phyloP scores from a whole-genome alignment of 2,888 invertebrate species.

The Syrphus vitripennis region DNA sequence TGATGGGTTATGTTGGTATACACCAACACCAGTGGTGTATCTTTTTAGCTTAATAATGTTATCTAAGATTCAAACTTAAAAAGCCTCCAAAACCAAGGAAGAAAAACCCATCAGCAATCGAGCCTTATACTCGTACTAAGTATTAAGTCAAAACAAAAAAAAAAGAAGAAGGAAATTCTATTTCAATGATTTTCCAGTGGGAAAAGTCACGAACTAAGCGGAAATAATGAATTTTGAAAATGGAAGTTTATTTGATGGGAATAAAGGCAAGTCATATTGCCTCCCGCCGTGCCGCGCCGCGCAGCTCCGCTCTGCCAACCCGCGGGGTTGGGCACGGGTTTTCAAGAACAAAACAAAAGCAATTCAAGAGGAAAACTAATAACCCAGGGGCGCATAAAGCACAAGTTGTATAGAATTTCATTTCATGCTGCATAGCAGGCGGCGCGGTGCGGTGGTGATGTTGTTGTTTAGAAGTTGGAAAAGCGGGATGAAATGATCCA shows the following conservation, averaged over 20 bases:
- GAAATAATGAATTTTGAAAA: slow-evolving; percentile 71
- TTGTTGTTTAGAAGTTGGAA: background rate
- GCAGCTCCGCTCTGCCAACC: background rate
- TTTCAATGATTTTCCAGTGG: slow-evolving; percentile 69
- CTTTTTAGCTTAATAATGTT: slow-evolving; percentile 40
- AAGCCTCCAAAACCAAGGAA: background rate
- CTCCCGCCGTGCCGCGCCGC: background rate
- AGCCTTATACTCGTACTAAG: background rate
- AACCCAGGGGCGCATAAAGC: slow-evolving; percentile 67
- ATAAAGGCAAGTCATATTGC: slow-evolving; percentile 46
- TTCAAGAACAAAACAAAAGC: slow-evolving; percentile 57
- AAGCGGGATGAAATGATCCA: slow-evolving; percentile 19
- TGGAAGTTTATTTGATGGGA: slow-evolving; percentile 70
- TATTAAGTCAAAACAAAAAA: background rate
- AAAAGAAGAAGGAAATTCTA: slow-evolving; percentile 37
- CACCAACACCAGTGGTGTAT: background rate
- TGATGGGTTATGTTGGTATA: background rate
- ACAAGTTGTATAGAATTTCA: slow-evolving; percentile 66
- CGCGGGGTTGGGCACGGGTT: background rate
- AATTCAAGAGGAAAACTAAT: slow-evolving; percentile 70
- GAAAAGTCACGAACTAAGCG: slow-evolving; percentile 71
- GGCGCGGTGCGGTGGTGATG: background rate
- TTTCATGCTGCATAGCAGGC: slow-evolving; percentile 25
- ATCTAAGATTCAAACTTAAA: slow-evolving; percentile 56
- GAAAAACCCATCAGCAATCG: background rate